Evolutionary conservation across 2,113 vertebrate genomes (phyloP), one percentile per base, ranked within the genome.

Genomic region (Callaeas wilsoni): DNA sequence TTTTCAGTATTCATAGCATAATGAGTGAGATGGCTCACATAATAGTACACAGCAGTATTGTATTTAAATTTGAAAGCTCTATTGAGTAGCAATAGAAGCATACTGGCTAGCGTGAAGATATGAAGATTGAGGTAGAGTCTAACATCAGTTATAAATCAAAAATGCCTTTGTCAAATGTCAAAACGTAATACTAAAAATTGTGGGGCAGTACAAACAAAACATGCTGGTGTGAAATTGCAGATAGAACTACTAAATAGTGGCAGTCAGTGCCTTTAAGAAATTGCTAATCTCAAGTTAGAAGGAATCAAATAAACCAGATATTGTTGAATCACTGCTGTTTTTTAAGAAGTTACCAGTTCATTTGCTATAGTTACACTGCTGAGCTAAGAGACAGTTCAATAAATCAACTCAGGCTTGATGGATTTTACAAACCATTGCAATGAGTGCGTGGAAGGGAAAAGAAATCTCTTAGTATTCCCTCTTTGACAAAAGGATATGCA

Each of bases 351-450:
- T 99, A 98, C 98, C 99, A 99, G 99, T 99, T 99, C 99, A 99
- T 99, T 99, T 99, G 98, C 99, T 98, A 97, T 98, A 98, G 99
- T 99, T 98, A 97, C 98, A 99, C 99, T 99, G 99, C 99, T 99
- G 99, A 99, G 99, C 98, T 98, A 98, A 98, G 98, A 99, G 99
- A 99, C 99, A 99, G 99, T 99, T 99, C 98, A 99, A 99, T 99
- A 99, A 99, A 99, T 99, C 99, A 99, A 99, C 98, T 97, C 97
- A 98, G 97, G 98, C 98, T 99, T 99, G 99, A 99, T 99, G 99
- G 98, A 99, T 99, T 99, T 98, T 98, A 98, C 98, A 99, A 99
- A 98, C 99, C 98, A 98, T 98, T 98, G 98, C 98, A 99, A 98
- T 98, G 98, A 99, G 98, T 97, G 98, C 53, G 53, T 98, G 98